Evolutionary conservation across 1,140 invertebrate species (phyloP).

Genomic region (Trichogramma pretiosum): DNA sequence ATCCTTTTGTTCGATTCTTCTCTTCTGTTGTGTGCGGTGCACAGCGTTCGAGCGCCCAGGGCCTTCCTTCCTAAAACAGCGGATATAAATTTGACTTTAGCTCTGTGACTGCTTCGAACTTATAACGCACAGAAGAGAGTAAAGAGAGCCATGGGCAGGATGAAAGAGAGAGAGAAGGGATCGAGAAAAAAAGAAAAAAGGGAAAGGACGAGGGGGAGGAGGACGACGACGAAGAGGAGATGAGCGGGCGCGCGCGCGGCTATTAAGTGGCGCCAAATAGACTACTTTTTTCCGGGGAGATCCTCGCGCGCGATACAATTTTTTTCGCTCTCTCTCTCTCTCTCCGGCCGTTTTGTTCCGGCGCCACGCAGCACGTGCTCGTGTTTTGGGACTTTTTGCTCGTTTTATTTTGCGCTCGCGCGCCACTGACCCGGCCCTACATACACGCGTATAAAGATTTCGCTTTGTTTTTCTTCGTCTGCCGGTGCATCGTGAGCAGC

Average conservation of each 20-base stretch:
- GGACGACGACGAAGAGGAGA: too few relatives aligned
- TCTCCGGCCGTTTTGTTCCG: neutral
- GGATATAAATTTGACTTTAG: neutral
- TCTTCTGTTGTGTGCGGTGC: too few relatives aligned
- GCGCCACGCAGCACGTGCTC: neutral
- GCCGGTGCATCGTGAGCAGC: too few relatives aligned
- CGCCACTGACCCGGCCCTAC: neutral
- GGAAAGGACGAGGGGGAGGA: too few relatives aligned
- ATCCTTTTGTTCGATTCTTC: too few relatives aligned
- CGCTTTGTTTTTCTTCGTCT: neutral
- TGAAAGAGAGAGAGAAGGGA: slow-evolving; percentile 1
- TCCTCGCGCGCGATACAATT: neutral
- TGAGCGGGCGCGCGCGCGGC: slow-evolving; percentile 1
- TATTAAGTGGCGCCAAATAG: slow-evolving; percentile 19
- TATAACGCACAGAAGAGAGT: neutral
- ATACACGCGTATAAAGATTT: neutral
- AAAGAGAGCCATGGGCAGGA: neutral
- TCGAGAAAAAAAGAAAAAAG: too few relatives aligned
- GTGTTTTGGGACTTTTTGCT: too few relatives aligned
- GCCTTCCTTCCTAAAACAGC: slow-evolving; percentile 4
- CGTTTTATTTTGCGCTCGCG: slow-evolving; percentile 16
- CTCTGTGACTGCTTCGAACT: slow-evolving; percentile 3
- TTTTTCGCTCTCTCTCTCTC: slow-evolving; percentile 1
- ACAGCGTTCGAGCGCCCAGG: too few relatives aligned
- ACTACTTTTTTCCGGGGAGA: slow-evolving; percentile 17